A percentile compares a stretch with the other conserved stretches of the same genome.
Conservation (phyloP, 2,888 invertebrate species). For the Drosophila eohydei region DNA sequence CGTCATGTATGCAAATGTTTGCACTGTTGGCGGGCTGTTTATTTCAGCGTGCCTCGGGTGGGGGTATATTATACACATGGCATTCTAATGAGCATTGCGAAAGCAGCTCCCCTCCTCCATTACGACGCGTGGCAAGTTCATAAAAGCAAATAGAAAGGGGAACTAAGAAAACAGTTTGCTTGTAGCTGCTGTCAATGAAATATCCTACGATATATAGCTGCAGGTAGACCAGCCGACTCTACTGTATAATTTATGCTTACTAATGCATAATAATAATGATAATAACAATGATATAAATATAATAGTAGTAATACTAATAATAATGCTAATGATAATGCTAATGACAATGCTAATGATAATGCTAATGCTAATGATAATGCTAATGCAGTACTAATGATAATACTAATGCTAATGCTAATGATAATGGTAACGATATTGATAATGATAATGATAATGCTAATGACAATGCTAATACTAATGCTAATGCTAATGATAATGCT, state of each 20-base stretch:
- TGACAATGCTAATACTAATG: neutral
- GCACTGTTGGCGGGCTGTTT: neutral
- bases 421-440: neutral
- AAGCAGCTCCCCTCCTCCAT: neutral
- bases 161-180: neutral
- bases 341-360: neutral
- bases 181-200: neutral
- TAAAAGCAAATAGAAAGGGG: constrained; percentile 2
- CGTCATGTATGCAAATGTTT: constrained; percentile 15
- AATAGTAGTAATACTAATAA: neutral
- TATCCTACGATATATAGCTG: neutral
- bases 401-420: neutral
- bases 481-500: neutral
- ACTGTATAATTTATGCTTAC: neutral
- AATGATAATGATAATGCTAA: neutral
- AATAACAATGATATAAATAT: neutral
- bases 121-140: constrained; percentile 7
- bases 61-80: constrained; percentile 1
- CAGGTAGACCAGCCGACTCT: neutral
- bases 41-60: neutral
- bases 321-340: neutral
- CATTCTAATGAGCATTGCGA: constrained; percentile 14
- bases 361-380: neutral
- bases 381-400: neutral
- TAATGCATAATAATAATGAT: neutral